These are phyloP conservation scores for Cotesia typhae DNA, from an alignment of 1,140 invertebrate genomes.

Conservation along the genomic window DNA sequence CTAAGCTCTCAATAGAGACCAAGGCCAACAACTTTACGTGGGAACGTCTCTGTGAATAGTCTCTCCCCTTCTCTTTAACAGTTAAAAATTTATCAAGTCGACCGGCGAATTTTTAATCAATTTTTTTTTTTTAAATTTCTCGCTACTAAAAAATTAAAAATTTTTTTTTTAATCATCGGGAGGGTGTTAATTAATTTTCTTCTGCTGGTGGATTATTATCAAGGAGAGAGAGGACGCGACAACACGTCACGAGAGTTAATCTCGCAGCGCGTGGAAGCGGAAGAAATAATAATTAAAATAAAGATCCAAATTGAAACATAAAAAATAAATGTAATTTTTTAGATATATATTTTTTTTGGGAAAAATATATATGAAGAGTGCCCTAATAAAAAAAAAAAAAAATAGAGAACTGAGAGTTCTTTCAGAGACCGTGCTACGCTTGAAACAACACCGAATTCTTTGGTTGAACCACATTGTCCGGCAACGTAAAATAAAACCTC, in stretches of 20 bases:
- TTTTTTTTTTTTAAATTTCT: too few relatives aligned
- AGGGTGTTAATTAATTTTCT: not conserved
- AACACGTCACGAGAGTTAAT: conserved; percentile 44
- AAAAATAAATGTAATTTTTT: conserved; percentile 24
- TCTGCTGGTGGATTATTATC: conserved; percentile 39
- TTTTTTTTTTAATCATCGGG: too few relatives aligned
- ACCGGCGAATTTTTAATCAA: not conserved
- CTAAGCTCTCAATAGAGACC: conserved; percentile 36
- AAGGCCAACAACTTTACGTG: conserved; percentile 52
- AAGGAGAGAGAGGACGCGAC: conserved; percentile 53
- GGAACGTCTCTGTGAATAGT: conserved; percentile 42
- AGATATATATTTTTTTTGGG: conserved; percentile 35
- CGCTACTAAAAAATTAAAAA: too few relatives aligned
- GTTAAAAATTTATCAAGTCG: not conserved
- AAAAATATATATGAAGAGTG: conserved; percentile 47
- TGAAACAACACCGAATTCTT: conserved; percentile 54
- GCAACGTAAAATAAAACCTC: conserved; percentile 50
- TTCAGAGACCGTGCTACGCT: conserved; percentile 64
- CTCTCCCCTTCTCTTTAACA: conserved; percentile 6
- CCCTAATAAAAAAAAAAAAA: conserved; percentile 43
- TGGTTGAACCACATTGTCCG: conserved; percentile 61
- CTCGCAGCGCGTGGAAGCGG: conserved; percentile 43
- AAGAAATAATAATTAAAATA: conserved; percentile 29
- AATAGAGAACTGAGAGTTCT: conserved; percentile 36
- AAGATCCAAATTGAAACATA: conserved; percentile 31